Evolutionary conservation across 1,140 invertebrate genomes (phyloP), one percentile per base, ranked within the genome.

Genomic region (Eumeta japonica): DNA sequence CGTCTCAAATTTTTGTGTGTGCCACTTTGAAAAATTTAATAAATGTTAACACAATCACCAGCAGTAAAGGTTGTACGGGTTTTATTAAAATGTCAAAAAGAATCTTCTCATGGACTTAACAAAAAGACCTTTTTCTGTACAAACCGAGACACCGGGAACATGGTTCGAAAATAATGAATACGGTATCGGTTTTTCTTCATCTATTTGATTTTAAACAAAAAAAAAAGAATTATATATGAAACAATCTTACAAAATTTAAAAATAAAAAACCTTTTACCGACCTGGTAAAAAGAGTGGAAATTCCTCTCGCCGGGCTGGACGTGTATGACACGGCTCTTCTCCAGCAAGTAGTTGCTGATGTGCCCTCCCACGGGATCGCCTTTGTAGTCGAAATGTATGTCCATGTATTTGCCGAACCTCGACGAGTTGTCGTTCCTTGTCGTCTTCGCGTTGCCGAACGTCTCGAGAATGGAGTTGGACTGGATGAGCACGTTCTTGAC

Each of bases 321-420:
- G 55, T 86, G 82, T 39, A 97, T 88, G 18, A 98, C 95, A 45
- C 96, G 79, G 19, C 92, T 96, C 79, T 98, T 98, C 79, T 98
- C 96, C 42, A 98, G 77, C 12, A 98, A 78, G 76, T 98, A 98
- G 75, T 97, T 97, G 43, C 88, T 94, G 45, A 98, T 94, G 58
- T 97, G 90, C 9, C 95, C 96, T 15, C 95, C 95, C 28, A 97
- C 84, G 0, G 95, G 94, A 75, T 98, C 95, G 0, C 94, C 94
- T 77, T 97, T 97, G 71, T 94, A 98, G 76, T 98, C 93, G 74
- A 98, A 98, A 79, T 97, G 93, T 45, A 98, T 97, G 64, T 98
- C 94, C 94, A 98, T 98, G 67, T 98, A 98, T 71, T 98, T 98
- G 34, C 96, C 96, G 76, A 98, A 98, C 17, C 95, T 82, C 31